Evolutionary conservation across 2,888 invertebrate genomes (phyloP).

Genomic region (Calliopum simillimum): DNA sequence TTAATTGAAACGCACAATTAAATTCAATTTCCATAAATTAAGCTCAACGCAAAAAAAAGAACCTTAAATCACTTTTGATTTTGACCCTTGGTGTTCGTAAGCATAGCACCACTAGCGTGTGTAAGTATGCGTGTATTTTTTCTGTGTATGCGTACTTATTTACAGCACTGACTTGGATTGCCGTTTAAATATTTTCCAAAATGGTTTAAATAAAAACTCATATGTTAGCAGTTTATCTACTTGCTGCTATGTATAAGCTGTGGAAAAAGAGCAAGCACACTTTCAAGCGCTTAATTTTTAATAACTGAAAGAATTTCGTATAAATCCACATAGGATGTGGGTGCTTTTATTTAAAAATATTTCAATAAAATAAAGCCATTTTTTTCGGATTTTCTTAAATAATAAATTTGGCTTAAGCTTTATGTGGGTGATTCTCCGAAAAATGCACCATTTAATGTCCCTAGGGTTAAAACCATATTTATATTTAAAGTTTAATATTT

Average conservation of each 20-base stretch:
- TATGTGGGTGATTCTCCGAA: not conserved
- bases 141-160: constrained; percentile 3
- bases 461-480: too few species aligned
- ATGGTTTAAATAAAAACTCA: constrained; percentile 9
- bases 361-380: not conserved
- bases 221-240: constrained; percentile 11
- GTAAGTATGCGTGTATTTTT: not conserved
- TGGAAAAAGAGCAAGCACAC: not conserved
- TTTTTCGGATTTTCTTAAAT: not conserved
- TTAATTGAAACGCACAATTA: constrained; percentile 18
- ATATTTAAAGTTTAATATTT: too few species aligned
- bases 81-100: not conserved
- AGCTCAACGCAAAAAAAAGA: not conserved
- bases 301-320: not conserved
- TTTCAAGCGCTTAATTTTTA: too few species aligned
- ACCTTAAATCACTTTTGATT: not conserved
- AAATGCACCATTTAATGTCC: too few species aligned
- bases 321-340: not conserved
- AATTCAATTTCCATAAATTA: constrained; percentile 9
- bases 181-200: constrained; percentile 18
- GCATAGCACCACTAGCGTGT: not conserved
- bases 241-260: not conserved
- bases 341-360: not conserved
- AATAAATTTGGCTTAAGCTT: not conserved
- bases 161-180: constrained; percentile 8